A percentile compares a stretch with the other conserved stretches of the same genome.
Conservation (phyloP, 1,140 invertebrate genomes). For the Drosophila subpulchrella region DNA sequence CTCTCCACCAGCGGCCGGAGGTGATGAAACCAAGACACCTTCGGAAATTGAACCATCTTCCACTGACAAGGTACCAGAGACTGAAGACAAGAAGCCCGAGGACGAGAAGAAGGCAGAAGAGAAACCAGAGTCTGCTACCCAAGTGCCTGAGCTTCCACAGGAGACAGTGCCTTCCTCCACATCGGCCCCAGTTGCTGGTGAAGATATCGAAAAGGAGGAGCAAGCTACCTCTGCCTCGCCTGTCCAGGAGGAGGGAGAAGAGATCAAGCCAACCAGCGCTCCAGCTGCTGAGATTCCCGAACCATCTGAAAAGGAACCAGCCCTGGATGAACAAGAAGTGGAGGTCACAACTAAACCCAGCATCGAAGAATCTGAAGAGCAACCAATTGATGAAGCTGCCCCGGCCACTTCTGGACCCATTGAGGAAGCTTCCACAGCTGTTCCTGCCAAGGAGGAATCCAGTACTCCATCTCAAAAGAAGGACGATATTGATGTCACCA, state of each 20-base stretch:
- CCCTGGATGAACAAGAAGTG: slow-evolving; percentile 14
- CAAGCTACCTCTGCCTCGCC: slow-evolving; percentile 18
- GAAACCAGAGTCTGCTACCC: slow-evolving; percentile 24
- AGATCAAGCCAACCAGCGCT: slow-evolving; percentile 12
- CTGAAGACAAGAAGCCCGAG: slow-evolving; percentile 30
- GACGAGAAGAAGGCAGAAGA: slow-evolving; percentile 20
- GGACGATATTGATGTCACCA: slow-evolving; percentile 27
- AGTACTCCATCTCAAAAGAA: slow-evolving; percentile 30
- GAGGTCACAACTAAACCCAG: slow-evolving; percentile 6
- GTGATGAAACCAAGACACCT: slow-evolving; percentile 28
- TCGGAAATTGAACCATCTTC: slow-evolving; percentile 1
- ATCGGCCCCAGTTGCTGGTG: slow-evolving; percentile 31
- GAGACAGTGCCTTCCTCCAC: slow-evolving; percentile 12
- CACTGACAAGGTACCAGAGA: slow-evolving; percentile 18
- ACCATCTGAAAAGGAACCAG: slow-evolving; percentile 21
- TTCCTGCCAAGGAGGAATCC: slow-evolving; percentile 22
- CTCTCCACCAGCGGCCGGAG: slow-evolving; percentile 22
- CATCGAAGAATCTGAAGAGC: background rate
- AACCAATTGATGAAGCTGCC: slow-evolving; percentile 22
- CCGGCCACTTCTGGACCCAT: slow-evolving; percentile 10
- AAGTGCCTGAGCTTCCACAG: slow-evolving; percentile 21
- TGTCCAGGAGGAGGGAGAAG: slow-evolving; percentile 23
- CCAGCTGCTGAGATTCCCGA: slow-evolving; percentile 9
- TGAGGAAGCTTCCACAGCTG: slow-evolving; percentile 18
- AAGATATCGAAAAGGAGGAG: slow-evolving; percentile 28